Base-by-base conservation (phyloP, 2,113 vertebrate species). In the Rhineura floridana region DNA sequence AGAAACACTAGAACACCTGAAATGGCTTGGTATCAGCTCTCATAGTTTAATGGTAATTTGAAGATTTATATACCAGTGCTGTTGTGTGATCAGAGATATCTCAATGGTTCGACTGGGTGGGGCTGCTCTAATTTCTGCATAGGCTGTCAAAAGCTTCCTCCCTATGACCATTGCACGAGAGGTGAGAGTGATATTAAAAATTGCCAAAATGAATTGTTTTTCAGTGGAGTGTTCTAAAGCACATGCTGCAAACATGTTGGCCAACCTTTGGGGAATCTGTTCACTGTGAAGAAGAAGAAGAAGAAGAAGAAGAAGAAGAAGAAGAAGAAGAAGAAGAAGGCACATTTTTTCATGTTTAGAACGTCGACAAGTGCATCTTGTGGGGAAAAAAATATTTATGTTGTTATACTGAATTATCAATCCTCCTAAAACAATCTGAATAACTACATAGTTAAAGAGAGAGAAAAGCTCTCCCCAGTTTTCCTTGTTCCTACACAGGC, bases 381-480 rank as follows among this genome's bases (percentile, higher is more conserved):
- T 36, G 15, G 88, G 82, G 92, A 72, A 89, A 86, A 80, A 84
- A 90, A 87, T 87, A 59, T 65, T 89, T n/a, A 19, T 77, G 85
- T 55, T 77, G 88, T 78, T 63, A 39, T 63, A 89, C 25, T 81
- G 67, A 50, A 81, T 89, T 90, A 89, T 81, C 80, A 48, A 76
- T 89, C 91, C 73, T 75, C 85, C 93, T 93, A 95, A 94, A 95
- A 94, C 89, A 94, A 91, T 89, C 90, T 83, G 9, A 90, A 87
- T 82, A 87, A 77, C 92, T 90, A 90, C 65, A 42, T 25, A 69
- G 89, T 42, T 39, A 28, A 90, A 94, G n/a, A n/a, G n/a, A n/a
- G 39, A 72, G 96, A 95, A 91, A 84, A 87, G 93, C 81, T 87
- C 88, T 89, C 0, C 73, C 28, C 11, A 75, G 86, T 89, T 84